Evolutionary conservation across 2,888 invertebrate genomes (phyloP).

Genomic region (Ischnus inquisitorius): DNA sequence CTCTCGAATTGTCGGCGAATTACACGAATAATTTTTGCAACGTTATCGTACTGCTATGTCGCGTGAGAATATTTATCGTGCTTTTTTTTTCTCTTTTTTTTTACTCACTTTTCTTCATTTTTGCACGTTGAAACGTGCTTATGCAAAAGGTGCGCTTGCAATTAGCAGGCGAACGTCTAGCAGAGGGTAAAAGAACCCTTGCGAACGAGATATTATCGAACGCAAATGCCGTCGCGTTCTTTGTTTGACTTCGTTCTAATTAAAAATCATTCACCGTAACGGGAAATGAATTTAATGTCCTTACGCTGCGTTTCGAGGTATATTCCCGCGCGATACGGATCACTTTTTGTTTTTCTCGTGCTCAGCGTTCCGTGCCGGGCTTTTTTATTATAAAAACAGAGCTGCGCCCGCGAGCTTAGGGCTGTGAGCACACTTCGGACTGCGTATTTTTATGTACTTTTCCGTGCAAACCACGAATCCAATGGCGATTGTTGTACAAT

Average conservation of each 20-base stretch:
- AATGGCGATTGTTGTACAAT: too few relatives aligned
- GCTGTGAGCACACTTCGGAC: too few relatives aligned
- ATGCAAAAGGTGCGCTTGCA: conserved; percentile 43
- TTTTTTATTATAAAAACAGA: neutral
- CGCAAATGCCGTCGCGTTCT: conserved; percentile 13
- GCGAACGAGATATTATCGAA: conserved; percentile 46
- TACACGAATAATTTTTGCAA: conserved; percentile 49
- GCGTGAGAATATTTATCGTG: conserved; percentile 47
- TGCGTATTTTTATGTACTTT: too few relatives aligned
- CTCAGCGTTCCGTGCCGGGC: neutral
- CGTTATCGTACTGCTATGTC: conserved; percentile 8
- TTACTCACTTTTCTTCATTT: neutral
- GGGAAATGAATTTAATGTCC: neutral
- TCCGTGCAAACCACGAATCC: too few relatives aligned
- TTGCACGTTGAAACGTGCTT: conserved; percentile 37
- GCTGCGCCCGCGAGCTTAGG: too few relatives aligned
- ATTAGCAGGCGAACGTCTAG: conserved; percentile 27
- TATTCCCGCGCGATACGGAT: too few relatives aligned
- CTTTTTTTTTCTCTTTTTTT: neutral
- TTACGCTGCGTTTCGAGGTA: neutral
- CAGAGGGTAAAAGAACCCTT: neutral
- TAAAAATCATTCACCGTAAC: conserved; percentile 9
- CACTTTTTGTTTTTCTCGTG: too few relatives aligned
- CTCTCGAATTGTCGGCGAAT: conserved; percentile 19
- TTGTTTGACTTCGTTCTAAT: conserved; percentile 18